Evolutionary conservation across 2,888 invertebrate species (phyloP), one percentile per base, ranked within the genome.

Genomic region (Willowsia nigromaculata): DNA sequence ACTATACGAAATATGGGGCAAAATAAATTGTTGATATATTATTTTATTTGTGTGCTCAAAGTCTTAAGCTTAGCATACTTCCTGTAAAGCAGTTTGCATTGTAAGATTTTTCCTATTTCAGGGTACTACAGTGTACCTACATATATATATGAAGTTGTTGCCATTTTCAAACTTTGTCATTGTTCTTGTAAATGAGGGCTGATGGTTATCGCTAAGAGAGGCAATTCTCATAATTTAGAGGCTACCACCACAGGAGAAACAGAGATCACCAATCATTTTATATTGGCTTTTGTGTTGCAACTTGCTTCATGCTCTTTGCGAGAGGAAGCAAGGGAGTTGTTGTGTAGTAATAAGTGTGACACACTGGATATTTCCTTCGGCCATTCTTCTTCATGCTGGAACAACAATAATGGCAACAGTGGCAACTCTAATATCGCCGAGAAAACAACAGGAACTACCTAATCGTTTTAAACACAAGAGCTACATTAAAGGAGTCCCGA

Each of bases 221-320:
- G 33, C 71, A 43, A 71, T 71, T 43, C 71, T 27, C 47, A 43
- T 43, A 74, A 74, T 47, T 43, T 74, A 22, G 27, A 74, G 47
- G n/a, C 11, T 22, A 74, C 27, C n/a, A 50, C 74, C 47, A 37
- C 33, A 68, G n/a, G 50, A 50, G 74, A 43, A 27, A 15, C 33
- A 47, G 65, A 68, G 68, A 56, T 76, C 85, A 85, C 85, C 76
- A 76, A 85, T 85, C 85, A 85, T 85, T 85, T 74, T 62, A 65
- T 85, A 85, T 78, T 78, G 85, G 85, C 33, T 78, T 71, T 43
- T 65, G 27, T 30, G 4, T n/a, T n/a, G n/a, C n/a, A n/a, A n/a
- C n/a, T n/a, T 13, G 27, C 18, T 68, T 22, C 56, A 11, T 22
- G 1, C 3, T 62, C 13, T 33, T 25, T 68, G 22, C n/a, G 15